Base-by-base conservation (phyloP, 2,888 invertebrate species). In the Cephus nigrinus region DNA sequence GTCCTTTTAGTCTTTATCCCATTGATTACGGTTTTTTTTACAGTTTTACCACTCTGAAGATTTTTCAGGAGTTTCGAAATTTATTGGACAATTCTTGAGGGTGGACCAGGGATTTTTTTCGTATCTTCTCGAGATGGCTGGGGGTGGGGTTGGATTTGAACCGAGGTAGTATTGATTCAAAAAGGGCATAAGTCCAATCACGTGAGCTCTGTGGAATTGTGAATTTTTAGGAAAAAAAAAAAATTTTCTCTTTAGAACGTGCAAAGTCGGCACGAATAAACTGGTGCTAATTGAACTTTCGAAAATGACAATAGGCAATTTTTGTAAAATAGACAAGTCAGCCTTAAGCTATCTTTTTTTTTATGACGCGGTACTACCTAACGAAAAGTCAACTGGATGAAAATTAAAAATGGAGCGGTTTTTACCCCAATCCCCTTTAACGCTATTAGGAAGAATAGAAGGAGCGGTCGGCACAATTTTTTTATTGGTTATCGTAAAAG, bases 351-450 rank as follows among this genome's bases (percentile, higher is more conserved):
- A 79, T 78, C 79, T 84, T 83, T 23, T 34, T 34, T 40, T 86
- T 87, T 86, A 85, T 75, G 79, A 81, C 77, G 76, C 12, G 77
- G 68, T 32, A 15, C 69, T 5, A 68, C 31, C 11, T 35, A 15
- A 12, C 69, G 68, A 74, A 33, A 86, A 86, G 85, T 88, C 84
- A 87, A 86, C 79, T 83, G 75, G 35, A 34, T 35, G 74, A 75
- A 76, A 82, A 86, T 86, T 85, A 86, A 87, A 88, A 87, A 86
- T 87, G 80, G 86, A 87, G 83, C 86, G 83, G 83, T 84, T 86
- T 86, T 87, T 86, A 86, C 85, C 82, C 81, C 82, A 85, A 83
- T 81, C 76, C 76, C 15, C 77, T 76, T 86, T 72, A 84, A 86
- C 83, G 80, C 83, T 84, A 84, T 83, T 86, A 84, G 80, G 81